Evolutionary conservation across 2,113 vertebrate species (phyloP).

Genomic region (Sphyrna mokarran): DNA sequence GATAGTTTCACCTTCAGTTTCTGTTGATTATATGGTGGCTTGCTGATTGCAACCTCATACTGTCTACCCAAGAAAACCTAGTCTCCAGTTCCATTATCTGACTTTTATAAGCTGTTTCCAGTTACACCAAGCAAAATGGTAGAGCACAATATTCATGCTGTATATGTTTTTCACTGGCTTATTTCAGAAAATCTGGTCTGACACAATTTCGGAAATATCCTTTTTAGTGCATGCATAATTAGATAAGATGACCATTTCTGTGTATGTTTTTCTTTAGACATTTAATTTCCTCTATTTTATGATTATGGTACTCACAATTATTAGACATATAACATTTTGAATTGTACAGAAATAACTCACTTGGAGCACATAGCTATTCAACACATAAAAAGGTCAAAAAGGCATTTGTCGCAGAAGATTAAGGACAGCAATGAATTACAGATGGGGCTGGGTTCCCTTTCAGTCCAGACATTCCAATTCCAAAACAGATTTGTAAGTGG

Average conservation of each 20-base stretch:
- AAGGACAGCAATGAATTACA: neutral
- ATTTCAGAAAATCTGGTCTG: neutral
- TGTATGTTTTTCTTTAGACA: too few relatives aligned
- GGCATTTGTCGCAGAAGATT: neutral
- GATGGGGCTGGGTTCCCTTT: neutral
- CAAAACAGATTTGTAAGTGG: neutral
- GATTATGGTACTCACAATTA: neutral
- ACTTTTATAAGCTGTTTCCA: neutral
- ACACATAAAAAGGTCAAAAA: neutral
- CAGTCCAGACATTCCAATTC: neutral
- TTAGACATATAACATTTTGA: neutral
- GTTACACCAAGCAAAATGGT: neutral
- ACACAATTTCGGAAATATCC: too few relatives aligned
- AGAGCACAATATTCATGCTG: neutral
- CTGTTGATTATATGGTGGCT: neutral
- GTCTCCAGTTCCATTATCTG: neutral
- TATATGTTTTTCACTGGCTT: neutral
- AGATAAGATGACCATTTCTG: too few relatives aligned
- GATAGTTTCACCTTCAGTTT: neutral
- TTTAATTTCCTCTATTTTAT: neutral
- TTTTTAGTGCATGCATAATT: too few relatives aligned
- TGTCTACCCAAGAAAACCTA: neutral
- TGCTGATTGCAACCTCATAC: constrained; percentile 7
- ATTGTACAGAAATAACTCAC: neutral
- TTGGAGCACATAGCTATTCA: neutral